Percentiles rank a stretch among this genome's conserved stretches.
Conservation (phyloP, 2,888 invertebrate genomes). For the Drosophila suboccidentalis region DNA sequence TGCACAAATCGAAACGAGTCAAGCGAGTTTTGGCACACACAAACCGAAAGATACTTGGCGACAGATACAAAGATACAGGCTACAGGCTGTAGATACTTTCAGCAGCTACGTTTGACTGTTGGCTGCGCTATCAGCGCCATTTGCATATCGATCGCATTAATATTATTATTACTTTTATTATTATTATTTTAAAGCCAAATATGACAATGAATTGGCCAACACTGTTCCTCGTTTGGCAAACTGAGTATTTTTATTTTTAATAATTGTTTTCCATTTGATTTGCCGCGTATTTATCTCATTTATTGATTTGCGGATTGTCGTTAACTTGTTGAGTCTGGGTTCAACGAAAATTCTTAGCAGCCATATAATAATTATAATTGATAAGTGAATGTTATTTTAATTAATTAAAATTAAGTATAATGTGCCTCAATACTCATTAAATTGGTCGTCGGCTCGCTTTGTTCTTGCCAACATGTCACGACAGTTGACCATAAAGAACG, state of each 20-base stretch:
- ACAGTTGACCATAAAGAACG: conserved; percentile 44
- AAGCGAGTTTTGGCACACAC: conserved; percentile 58
- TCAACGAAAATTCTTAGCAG: conserved; percentile 37
- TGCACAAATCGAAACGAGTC: conserved; percentile 77
- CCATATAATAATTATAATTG: conserved; percentile 60
- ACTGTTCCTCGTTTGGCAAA: conserved; percentile 22
- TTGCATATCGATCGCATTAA: conserved; percentile 78
- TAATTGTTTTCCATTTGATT: conserved; percentile 22
- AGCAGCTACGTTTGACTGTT: conserved; percentile 19
- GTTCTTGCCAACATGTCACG: conserved; percentile 24
- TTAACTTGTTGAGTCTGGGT: conserved; percentile 36
- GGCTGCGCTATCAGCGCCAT: conserved; percentile 64
- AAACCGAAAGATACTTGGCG: conserved; percentile 13
- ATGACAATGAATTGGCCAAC: conserved; percentile 26
- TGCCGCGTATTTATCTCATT: neutral
- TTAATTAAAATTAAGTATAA: conserved; percentile 78
- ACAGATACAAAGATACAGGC: conserved; percentile 30
- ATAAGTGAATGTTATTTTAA: conserved; percentile 72
- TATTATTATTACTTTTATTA: conserved; percentile 62
- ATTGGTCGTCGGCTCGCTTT: conserved; percentile 46
- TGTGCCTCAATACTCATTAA: conserved; percentile 44
- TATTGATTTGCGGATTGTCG: conserved; percentile 4
- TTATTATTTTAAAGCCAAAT: conserved; percentile 28
- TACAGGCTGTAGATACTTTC: conserved; percentile 41
- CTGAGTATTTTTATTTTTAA: neutral